Evolutionary conservation across 1,140 invertebrate genomes (phyloP), one percentile per base, ranked within the genome.

Genomic region (Trichogramma pretiosum): DNA sequence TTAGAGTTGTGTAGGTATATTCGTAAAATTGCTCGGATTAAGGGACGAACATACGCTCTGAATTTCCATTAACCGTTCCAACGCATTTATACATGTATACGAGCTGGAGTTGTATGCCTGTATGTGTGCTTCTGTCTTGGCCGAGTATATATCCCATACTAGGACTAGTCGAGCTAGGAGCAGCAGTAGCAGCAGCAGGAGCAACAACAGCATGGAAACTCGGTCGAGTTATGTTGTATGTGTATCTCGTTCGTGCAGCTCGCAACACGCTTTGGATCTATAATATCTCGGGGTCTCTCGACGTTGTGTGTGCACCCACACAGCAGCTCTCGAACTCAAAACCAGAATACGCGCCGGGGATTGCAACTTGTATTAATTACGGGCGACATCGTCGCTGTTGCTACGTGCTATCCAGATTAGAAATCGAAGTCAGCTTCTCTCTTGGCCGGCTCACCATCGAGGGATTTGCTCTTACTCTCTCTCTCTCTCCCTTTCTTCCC

Each of bases 311-410:
- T 47, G 59, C 50, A 60, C 62, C 62, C 61, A 59, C 60, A 51
- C 57, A 50, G 61, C n/a, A 67, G 66, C 65, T 65, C 63, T 64
- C 66, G 65, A 28, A 7, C 5, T 63, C 63, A 67, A 69, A 71
- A 71, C 66, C 67, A 63, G 66, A 70, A 71, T 71, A 56, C 59
- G 54, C 53, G 53, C 54, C 50, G 52, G 54, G 67, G 59, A 68
- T 67, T 68, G 65, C 64, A 68, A 70, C 62, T 71, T 68, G 68
- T 71, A 70, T 71, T 71, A 71, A 71, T 71, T 71, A 71, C 64
- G 62, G 53, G 54, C 61, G 65, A 71, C 67, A 68, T 71, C 61
- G 66, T 54, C 62, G 54, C n/a, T n/a, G n/a, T n/a, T n/a, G n/a
- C n/a, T n/a, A n/a, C n/a, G n/a, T n/a, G 45, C 57, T 56, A 36